phyloP scores from a whole-genome alignment of 2,797 vertebrate species.

The Euphonia xanthogaster region DNA sequence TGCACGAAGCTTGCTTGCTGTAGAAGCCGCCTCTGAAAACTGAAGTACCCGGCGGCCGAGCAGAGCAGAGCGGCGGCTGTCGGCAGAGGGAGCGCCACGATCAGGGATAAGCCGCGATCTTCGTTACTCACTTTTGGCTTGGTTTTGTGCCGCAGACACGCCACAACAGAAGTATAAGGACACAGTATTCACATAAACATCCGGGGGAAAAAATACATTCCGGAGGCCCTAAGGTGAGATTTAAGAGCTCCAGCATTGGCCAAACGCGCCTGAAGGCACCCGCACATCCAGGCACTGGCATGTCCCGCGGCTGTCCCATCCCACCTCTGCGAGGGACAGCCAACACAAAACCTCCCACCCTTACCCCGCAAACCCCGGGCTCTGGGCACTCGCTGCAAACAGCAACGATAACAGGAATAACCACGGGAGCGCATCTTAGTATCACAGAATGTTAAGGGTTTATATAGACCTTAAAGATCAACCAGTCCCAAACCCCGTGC shows the following conservation, averaged over 20 bases:
- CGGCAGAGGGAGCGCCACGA: conserved; percentile 37
- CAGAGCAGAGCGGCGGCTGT: not conserved
- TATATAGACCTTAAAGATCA: not conserved
- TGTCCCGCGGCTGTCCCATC: rapidly evolving
- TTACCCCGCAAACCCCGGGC: rapidly evolving
- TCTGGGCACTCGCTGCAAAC: not conserved
- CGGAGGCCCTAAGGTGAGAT: rapidly evolving
- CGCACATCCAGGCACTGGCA: rapidly evolving
- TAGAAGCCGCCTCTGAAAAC: not conserved
- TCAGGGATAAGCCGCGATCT: not conserved
- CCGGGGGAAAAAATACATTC: rapidly evolving
- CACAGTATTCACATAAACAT: rapidly evolving
- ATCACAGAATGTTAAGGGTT: too few species aligned
- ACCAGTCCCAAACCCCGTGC: not conserved
- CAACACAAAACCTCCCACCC: not conserved
- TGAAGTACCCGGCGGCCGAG: rapidly evolving
- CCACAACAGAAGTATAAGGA: rapidly evolving
- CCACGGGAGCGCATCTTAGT: rapidly evolving
- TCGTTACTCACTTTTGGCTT: not conserved
- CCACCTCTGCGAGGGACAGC: not conserved
- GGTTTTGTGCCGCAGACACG: not conserved
- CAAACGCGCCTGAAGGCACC: not conserved
- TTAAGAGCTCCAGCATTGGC: rapidly evolving
- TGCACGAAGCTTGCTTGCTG: rapidly evolving
- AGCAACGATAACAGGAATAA: rapidly evolving